These are phyloP conservation scores for Rhincodon typus DNA, from an alignment of 2,797 vertebrate genomes.

Conservation along the genomic window DNA sequence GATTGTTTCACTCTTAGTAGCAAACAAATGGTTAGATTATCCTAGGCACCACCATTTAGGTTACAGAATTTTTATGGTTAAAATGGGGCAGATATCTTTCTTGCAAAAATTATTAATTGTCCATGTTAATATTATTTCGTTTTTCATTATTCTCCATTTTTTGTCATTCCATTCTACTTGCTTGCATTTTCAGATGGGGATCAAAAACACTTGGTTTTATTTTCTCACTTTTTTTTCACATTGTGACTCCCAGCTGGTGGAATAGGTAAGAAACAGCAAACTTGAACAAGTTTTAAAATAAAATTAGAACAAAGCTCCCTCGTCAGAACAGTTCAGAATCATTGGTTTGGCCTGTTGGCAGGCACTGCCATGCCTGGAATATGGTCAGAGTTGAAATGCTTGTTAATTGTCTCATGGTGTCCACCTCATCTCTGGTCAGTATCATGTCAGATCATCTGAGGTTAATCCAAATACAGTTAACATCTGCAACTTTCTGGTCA, in stretches of 20 bases:
- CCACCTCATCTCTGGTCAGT: neutral
- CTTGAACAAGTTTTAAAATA: neutral
- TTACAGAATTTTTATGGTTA: neutral
- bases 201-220: neutral
- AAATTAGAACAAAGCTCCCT: neutral
- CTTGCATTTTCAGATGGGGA: neutral
- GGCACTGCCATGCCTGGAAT: neutral
- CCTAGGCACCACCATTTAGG: neutral
- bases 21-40: neutral
- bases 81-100: neutral
- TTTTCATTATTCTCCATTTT: neutral
- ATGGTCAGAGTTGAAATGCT: neutral
- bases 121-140: neutral
- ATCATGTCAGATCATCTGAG: neutral
- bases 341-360: neutral
- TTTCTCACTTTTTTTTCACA: neutral
- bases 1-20: neutral
- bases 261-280: neutral
- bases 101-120: neutral
- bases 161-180: neutral
- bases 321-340: neutral
- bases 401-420: neutral
- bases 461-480: neutral
- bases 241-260: neutral
- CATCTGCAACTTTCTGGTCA: neutral